phyloP scores from a whole-genome alignment of 2,888 invertebrate genomes.

The Bombyx huttoni region DNA sequence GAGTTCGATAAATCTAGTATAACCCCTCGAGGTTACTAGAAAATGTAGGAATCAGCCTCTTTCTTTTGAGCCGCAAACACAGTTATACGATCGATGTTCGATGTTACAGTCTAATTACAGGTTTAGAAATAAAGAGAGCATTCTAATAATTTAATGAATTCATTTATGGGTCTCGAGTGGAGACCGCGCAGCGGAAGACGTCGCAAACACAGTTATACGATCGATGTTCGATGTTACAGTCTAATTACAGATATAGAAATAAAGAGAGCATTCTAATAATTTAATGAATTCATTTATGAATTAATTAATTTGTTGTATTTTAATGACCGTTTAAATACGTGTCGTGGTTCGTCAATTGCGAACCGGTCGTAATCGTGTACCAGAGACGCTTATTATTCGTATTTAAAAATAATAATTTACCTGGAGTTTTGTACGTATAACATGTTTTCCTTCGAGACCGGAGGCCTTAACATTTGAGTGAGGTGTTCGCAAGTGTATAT shows the following conservation, averaged over 20 bases:
- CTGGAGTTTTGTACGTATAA: slow-evolving; percentile 8
- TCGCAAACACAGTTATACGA: neutral
- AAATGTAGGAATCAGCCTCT: too few relatives aligned
- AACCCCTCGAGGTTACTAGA: too few relatives aligned
- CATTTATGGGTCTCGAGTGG: too few relatives aligned
- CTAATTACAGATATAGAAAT: neutral
- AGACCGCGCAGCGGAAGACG: too few relatives aligned
- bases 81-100: neutral
- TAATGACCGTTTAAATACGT: neutral
- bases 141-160: neutral
- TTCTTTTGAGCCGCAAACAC: too few relatives aligned
- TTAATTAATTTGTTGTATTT: too few relatives aligned
- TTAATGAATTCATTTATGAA: too few relatives aligned
- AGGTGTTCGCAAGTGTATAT: slow-evolving; percentile 27
- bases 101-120: neutral
- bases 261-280: neutral
- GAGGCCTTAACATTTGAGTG: slow-evolving; percentile 8
- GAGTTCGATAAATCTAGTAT: too few relatives aligned
- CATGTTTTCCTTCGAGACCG: slow-evolving; percentile 4
- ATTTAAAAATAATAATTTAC: slow-evolving; percentile 3
- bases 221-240: neutral
- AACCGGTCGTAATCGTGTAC: neutral
- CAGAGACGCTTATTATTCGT: too few relatives aligned
- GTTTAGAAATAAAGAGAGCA: neutral
- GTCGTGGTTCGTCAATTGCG: neutral